phyloP scores from a whole-genome alignment of 2,797 vertebrate species.

The Scyliorhinus canicula region DNA sequence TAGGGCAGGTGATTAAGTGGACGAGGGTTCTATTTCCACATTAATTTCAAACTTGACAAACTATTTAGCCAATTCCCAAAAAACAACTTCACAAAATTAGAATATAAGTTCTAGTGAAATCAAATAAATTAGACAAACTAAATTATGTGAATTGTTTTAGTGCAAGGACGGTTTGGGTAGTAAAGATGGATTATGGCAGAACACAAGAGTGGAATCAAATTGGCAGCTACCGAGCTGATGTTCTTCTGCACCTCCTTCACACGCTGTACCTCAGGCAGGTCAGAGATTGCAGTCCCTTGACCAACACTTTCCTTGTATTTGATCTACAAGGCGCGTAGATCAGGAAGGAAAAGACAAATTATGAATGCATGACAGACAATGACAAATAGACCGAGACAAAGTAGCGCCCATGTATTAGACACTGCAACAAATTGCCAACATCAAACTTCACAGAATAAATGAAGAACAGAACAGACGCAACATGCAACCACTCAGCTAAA shows the following conservation, averaged over 20 bases:
- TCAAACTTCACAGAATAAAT: not conserved
- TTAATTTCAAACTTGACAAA: not conserved
- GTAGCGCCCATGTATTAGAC: not conserved
- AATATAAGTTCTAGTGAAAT: not conserved
- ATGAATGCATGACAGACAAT: conserved; percentile 45
- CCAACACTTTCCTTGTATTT: conserved; percentile 38
- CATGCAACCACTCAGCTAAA: not conserved
- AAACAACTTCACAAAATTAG: not conserved
- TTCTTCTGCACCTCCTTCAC: conserved; percentile 65
- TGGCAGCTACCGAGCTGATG: conserved; percentile 91
- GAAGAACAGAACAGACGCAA: not conserved
- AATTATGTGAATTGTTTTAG: not conserved
- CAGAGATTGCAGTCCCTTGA: conserved; percentile 38
- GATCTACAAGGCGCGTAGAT: conserved; percentile 34
- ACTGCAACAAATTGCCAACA: not conserved
- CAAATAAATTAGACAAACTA: not conserved
- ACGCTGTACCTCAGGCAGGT: conserved; percentile 38
- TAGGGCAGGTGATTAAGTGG: not conserved
- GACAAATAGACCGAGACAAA: not conserved
- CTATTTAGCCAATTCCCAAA: not conserved
- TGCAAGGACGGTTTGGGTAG: conserved; percentile 4
- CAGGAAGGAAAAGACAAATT: conserved; percentile 40
- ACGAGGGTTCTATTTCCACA: not conserved
- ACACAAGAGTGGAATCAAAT: not conserved
- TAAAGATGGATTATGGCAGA: not conserved